Percentiles rank a stretch among this genome's conserved stretches.
Evolutionary conservation across 2,888 invertebrate genomes (phyloP).

Genomic region (Flexamia atlantica): DNA sequence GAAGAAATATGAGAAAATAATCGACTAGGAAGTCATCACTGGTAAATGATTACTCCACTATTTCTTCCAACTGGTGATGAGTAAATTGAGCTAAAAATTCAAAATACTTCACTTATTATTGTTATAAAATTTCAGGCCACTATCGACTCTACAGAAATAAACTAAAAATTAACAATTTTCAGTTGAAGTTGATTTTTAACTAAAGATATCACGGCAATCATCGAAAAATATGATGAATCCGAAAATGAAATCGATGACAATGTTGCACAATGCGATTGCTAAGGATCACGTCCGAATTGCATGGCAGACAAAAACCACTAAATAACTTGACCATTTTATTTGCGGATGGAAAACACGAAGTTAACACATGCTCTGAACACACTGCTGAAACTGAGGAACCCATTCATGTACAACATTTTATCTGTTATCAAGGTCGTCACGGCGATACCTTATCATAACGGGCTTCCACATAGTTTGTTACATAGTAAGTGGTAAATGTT

Average conservation of each 20-base stretch:
- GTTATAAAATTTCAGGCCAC: no score
- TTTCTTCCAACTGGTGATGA: no score
- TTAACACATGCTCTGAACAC: not conserved
- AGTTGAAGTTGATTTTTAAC: no score
- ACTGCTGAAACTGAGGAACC: not conserved
- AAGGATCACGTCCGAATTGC: not conserved
- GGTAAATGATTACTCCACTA: no score
- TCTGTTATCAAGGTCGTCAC: constrained; percentile 2
- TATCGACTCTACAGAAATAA: no score
- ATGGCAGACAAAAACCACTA: not conserved
- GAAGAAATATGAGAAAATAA: no score
- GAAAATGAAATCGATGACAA: constrained; percentile 17
- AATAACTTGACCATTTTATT: constrained; percentile 19
- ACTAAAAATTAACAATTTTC: no score
- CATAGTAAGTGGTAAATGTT: not conserved
- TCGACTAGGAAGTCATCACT: no score
- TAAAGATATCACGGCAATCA: no score
- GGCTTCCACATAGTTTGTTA: constrained; percentile 3
- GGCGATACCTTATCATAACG: constrained; percentile 16
- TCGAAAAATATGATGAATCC: constrained; percentile 5
- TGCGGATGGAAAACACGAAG: not conserved
- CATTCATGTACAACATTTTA: constrained; percentile 17
- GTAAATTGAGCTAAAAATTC: no score
- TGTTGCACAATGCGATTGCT: constrained; percentile 5
- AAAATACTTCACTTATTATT: no score